These are phyloP conservation scores for Pycnomerus fuliginosus DNA, from an alignment of 2,888 invertebrate genomes.

Conservation along the genomic window DNA sequence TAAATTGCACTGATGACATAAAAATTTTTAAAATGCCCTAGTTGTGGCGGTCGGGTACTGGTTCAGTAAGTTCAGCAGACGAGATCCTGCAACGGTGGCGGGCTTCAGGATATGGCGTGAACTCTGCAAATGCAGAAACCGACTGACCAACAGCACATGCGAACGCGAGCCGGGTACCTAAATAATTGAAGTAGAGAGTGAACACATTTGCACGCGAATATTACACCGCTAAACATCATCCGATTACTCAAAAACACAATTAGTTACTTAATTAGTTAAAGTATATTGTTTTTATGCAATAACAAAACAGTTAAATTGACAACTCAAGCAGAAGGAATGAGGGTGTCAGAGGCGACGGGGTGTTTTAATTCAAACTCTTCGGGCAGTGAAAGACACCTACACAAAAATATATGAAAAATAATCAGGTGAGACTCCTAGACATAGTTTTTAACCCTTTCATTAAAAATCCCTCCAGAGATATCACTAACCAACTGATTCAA, in stretches of 20 bases:
- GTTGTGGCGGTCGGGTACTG: slow-evolving; percentile 8
- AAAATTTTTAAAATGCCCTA: too few relatives aligned
- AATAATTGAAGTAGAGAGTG: slow-evolving; percentile 46
- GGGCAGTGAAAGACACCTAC: too few relatives aligned
- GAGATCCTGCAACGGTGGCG: slow-evolving; percentile 19
- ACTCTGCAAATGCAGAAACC: slow-evolving; percentile 15
- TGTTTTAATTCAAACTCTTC: slow-evolving; percentile 2
- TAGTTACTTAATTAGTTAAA: neutral
- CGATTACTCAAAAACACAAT: too few relatives aligned
- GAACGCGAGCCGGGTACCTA: slow-evolving; percentile 37
- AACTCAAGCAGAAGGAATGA: too few relatives aligned
- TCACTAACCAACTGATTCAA: too few relatives aligned
- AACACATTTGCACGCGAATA: slow-evolving; percentile 33
- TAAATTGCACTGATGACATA: too few relatives aligned
- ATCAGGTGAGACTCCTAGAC: too few relatives aligned
- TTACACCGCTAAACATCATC: slow-evolving; percentile 9
- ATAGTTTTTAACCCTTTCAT: too few relatives aligned
- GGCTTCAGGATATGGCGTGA: slow-evolving; percentile 16
- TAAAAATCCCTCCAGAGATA: too few relatives aligned
- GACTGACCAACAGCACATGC: slow-evolving; percentile 11
- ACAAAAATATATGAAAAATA: too few relatives aligned
- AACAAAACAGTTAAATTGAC: neutral
- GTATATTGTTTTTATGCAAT: too few relatives aligned
- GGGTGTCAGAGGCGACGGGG: slow-evolving; percentile 4
- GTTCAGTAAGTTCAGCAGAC: slow-evolving; percentile 23